Conservation (phyloP, 2,113 vertebrate genomes). For the Stegostoma tigrinum region DNA sequence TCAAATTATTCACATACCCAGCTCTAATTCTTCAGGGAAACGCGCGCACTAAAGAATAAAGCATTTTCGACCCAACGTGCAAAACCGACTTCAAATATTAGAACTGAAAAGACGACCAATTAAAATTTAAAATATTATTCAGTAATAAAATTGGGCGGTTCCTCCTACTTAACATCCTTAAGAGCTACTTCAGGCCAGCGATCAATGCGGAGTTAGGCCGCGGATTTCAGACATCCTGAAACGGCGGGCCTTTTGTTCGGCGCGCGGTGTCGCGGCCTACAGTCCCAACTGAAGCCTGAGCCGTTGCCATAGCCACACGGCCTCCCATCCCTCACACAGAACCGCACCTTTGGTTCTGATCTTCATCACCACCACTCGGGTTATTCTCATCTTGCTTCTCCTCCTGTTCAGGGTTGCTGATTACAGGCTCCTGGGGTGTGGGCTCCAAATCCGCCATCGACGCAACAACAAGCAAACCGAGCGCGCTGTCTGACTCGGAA, state of each 20-base stretch:
- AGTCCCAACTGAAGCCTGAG: background rate
- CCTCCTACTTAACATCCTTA: background rate
- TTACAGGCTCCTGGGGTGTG: slow-evolving; percentile 8
- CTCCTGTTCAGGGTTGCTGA: background rate
- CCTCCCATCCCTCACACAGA: background rate
- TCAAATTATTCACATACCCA: background rate
- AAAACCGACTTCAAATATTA: background rate
- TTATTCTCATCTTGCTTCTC: slow-evolving; percentile 23
- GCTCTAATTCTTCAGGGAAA: background rate
- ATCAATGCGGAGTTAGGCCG: no score
- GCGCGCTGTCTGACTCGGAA: background rate
- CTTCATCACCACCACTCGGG: slow-evolving; percentile 9
- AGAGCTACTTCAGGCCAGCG: background rate
- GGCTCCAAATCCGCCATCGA: slow-evolving; percentile 29
- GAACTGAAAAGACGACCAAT: background rate
- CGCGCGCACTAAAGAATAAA: background rate
- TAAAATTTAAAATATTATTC: background rate
- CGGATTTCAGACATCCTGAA: no score
- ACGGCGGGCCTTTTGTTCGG: background rate
- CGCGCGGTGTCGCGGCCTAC: background rate
- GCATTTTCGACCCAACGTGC: background rate
- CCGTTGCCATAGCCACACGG: slow-evolving; percentile 32
- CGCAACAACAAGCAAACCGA: background rate
- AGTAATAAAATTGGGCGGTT: background rate
- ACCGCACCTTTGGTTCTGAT: slow-evolving; percentile 19